Percentiles rank a stretch among this genome's conserved stretches.
phyloP scores from a whole-genome alignment of 1,140 invertebrate genomes.

The Triops cancriformis region DNA sequence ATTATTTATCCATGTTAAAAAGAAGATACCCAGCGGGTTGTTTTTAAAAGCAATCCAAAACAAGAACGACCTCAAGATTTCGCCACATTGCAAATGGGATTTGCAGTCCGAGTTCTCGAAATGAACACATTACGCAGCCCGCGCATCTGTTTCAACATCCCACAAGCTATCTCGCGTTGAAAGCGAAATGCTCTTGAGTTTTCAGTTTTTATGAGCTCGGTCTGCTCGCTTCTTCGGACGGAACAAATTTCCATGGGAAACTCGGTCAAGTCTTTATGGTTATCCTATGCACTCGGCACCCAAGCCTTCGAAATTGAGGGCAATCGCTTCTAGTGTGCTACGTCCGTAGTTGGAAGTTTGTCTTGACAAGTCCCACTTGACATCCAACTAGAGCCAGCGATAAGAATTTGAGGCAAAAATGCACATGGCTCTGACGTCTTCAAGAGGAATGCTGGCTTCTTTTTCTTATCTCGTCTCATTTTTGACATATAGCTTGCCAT shows the following conservation, averaged over 20 bases:
- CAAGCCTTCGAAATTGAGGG: not conserved
- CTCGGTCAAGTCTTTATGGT: not conserved
- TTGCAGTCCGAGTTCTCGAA: not conserved
- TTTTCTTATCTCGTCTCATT: not conserved
- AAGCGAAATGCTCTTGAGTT: not conserved
- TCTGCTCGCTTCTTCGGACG: not conserved
- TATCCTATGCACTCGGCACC: not conserved
- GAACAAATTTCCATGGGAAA: not conserved
- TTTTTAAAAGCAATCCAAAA: no score
- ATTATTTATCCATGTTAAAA: no score
- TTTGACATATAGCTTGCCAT: conserved; percentile 6
- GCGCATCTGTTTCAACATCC: not conserved
- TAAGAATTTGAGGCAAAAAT: not conserved
- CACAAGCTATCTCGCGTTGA: conserved; percentile 4
- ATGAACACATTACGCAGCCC: not conserved
- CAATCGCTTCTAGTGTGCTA: not conserved
- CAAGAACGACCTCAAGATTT: not conserved
- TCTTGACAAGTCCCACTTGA: not conserved
- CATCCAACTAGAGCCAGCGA: not conserved
- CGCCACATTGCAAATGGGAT: not conserved
- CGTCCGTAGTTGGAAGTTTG: not conserved
- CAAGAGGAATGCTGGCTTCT: not conserved
- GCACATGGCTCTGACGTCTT: not conserved
- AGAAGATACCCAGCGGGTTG: no score
- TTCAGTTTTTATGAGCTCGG: not conserved